Base-by-base conservation (phyloP, 2,113 vertebrate species). In the Rhinopomastus cyanomelas region DNA sequence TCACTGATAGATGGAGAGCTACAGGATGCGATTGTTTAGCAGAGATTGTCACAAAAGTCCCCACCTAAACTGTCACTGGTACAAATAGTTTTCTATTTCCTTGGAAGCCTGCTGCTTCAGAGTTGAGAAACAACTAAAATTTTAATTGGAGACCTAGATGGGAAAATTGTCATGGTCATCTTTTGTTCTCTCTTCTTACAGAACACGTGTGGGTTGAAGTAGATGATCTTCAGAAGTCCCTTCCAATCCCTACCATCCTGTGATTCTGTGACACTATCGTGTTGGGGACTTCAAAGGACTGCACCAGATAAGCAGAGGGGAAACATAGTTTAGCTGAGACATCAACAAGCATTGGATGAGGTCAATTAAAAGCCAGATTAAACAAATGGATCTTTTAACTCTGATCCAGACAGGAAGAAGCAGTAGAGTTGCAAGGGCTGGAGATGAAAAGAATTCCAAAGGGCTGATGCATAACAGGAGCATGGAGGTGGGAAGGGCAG, bases 381-480 rank as follows among this genome's bases (percentile, higher is more conserved):
- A 97, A 96, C 82, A 97, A 94, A 81, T 39, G 61, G 42, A 85
- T 65, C 48, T 82, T 93, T 95, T 87, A 94, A 57, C 69, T 92
- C 20, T 5, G 1, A 90, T 92, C 96, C 92, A 94, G 73, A 85
- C 71, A 96, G 90, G 93, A 96, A 94, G 77, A 82, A 49, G 21
- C 46, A 88, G 71, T 90, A 2, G 1, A 61, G 83, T 95, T 79
- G 59, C 57, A 89, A 69, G 89, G 21, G 67, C 73, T 92, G 59
- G 74, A 93, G 90, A 96, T 94, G 10, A 95, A 96, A 95, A 88
- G 85, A 91, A 97, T 96, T 96, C 95, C 95, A 88, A 65, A 85
- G 57, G 75, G 68, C 72, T 94, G 91, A 97, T 88, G 74, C 34
- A 90, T 79, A 34, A 36, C 53, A 75, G 86, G 73, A 85, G 56